These are phyloP conservation scores for Drosophila atroscutellata DNA, from an alignment of 2,888 invertebrate genomes.

Conservation along the genomic window DNA sequence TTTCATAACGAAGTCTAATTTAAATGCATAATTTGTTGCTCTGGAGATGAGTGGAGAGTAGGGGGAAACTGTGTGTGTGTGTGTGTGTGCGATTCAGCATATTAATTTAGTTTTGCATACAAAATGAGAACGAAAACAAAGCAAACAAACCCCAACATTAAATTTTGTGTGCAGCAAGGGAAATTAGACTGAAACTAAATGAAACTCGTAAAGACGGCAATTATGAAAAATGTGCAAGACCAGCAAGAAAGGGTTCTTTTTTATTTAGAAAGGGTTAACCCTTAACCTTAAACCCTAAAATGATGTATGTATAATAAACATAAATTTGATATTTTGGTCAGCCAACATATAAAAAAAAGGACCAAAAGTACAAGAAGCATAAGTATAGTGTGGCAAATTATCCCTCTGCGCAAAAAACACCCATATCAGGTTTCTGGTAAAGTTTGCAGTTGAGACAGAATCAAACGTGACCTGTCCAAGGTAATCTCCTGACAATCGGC, in stretches of 20 bases:
- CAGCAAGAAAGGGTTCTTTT: neutral
- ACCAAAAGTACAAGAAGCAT: neutral
- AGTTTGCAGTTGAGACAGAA: conserved; percentile 15
- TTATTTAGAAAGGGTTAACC: neutral
- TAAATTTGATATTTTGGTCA: neutral
- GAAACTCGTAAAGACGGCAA: conserved; percentile 14
- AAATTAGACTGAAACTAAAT: conserved; percentile 49
- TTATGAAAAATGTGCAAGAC: conserved; percentile 4
- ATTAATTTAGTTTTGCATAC: conserved; percentile 53
- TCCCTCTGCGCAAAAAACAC: neutral
- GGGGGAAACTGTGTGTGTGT: neutral
- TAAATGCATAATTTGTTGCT: conserved; percentile 60
- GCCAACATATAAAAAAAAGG: neutral
- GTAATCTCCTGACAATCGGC: conserved; percentile 15
- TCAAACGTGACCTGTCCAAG: conserved; percentile 4
- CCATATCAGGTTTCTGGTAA: neutral
- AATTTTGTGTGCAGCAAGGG: conserved; percentile 61
- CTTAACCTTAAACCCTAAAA: neutral
- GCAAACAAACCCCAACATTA: conserved; percentile 12
- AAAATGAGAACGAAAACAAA: conserved; percentile 34
- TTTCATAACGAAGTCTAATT: conserved; percentile 42
- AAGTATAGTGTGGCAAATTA: neutral
- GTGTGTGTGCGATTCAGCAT: conserved; percentile 2
- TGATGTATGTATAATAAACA: neutral
- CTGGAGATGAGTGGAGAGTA: neutral